Evolutionary conservation across 1,140 invertebrate genomes (phyloP).

Genomic region (Dolichoris vasculosae): DNA sequence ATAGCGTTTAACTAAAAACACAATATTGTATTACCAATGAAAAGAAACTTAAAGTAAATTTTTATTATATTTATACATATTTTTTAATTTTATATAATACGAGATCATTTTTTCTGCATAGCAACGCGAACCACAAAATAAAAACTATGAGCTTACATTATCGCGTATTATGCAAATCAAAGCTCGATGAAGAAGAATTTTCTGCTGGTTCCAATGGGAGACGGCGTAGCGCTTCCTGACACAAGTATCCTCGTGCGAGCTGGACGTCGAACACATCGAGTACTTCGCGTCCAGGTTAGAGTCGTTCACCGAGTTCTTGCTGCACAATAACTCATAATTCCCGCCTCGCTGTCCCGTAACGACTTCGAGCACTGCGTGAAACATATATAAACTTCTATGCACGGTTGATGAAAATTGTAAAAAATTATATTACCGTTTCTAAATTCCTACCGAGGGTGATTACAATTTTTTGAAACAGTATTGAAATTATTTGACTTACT

Average conservation of each 20-base stretch:
- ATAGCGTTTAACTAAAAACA: no score
- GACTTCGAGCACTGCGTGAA: slow-evolving; percentile 70
- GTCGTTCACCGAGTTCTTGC: not conserved
- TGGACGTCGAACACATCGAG: not conserved
- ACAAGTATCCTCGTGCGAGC: not conserved
- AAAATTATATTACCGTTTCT: no score
- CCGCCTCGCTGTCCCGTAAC: slow-evolving; percentile 66
- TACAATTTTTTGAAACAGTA: no score
- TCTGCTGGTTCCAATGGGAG: slow-evolving; percentile 77
- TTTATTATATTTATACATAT: no score
- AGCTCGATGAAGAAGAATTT: slow-evolving; percentile 77
- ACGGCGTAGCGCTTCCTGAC: slow-evolving; percentile 52
- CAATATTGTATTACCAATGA: no score
- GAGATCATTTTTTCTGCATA: no score
- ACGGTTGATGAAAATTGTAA: no score
- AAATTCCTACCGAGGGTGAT: no score
- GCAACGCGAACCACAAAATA: no score
- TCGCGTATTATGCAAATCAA: slow-evolving; percentile 79
- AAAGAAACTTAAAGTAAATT: no score
- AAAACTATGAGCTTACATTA: slow-evolving; percentile 70
- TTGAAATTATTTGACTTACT: no score
- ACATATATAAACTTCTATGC: not conserved
- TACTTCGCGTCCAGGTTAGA: not conserved
- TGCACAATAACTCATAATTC: slow-evolving; percentile 58
- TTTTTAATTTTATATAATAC: no score